Evolutionary conservation across 2,797 vertebrate genomes (phyloP).

Genomic region (Arrhamphus sclerolepis): DNA sequence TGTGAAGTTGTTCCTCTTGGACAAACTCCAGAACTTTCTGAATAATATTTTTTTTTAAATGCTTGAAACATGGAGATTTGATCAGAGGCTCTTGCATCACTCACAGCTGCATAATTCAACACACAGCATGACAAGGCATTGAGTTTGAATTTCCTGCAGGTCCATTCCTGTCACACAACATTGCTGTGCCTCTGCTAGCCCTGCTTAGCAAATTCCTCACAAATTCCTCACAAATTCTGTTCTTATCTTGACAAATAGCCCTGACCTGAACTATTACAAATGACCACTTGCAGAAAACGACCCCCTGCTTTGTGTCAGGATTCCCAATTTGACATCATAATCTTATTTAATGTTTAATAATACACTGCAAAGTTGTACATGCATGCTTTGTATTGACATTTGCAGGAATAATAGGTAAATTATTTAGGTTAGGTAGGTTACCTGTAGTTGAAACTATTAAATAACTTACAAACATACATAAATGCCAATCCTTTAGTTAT

Average conservation of each 20-base stretch:
- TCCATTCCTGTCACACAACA: constrained; percentile 17
- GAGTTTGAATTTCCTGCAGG: constrained; percentile 17
- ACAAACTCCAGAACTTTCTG: constrained; percentile 17
- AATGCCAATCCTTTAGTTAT: too few species aligned
- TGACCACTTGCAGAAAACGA: constrained; percentile 25
- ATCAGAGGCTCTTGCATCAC: constrained; percentile 31
- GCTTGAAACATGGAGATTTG: constrained; percentile 24
- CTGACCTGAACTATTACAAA: constrained; percentile 44
- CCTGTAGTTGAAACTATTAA: too few species aligned
- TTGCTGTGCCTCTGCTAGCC: constrained; percentile 1
- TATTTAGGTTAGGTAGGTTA: too few species aligned
- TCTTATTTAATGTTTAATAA: constrained; percentile 29
- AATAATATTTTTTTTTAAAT: constrained; percentile 7
- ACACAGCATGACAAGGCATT: constrained; percentile 13
- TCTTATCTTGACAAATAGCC: constrained; percentile 34
- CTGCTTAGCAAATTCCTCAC: constrained; percentile 22
- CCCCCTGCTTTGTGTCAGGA: constrained; percentile 14
- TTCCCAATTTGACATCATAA: constrained; percentile 26
- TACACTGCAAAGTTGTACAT: neutral
- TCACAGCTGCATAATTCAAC: constrained; percentile 32
- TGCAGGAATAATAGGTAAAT: too few species aligned
- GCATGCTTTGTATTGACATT: too few species aligned
- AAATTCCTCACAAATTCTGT: constrained; percentile 21
- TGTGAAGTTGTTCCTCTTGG: constrained; percentile 15
- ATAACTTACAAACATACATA: too few species aligned